Conservation (phyloP, 2,113 vertebrate species). For the Microtus oregoni region DNA sequence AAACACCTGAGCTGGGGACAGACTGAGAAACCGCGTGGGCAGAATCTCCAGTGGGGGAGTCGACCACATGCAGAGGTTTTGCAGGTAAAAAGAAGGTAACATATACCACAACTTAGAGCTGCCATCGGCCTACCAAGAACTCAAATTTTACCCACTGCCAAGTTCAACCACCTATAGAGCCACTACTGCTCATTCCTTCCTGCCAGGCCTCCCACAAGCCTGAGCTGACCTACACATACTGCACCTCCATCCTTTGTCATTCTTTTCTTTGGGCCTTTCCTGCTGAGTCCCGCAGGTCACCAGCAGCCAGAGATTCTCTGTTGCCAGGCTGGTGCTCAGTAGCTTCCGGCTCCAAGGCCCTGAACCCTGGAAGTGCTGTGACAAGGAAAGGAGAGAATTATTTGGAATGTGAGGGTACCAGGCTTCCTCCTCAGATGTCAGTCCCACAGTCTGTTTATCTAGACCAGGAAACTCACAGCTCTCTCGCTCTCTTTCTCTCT, state of each 20-base stretch:
- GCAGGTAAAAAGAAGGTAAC: rapidly evolving
- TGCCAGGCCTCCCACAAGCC: background rate
- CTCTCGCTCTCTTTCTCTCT: too few relatives aligned
- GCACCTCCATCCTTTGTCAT: rapidly evolving
- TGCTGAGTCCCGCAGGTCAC: background rate
- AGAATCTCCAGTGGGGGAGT: background rate
- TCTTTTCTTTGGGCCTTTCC: background rate
- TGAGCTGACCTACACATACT: rapidly evolving
- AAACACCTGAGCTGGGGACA: background rate
- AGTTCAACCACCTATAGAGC: background rate
- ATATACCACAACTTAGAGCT: background rate
- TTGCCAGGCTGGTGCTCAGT: too few relatives aligned
- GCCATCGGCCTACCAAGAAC: background rate
- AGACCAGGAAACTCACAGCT: background rate
- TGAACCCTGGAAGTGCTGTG: rapidly evolving
- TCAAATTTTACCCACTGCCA: background rate
- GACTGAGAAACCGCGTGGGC: background rate
- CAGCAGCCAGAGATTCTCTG: too few relatives aligned
- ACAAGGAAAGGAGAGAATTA: background rate
- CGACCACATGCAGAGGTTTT: background rate
- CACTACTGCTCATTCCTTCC: rapidly evolving
- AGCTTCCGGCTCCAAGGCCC: rapidly evolving
- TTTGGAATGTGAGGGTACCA: background rate
- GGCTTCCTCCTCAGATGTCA: background rate
- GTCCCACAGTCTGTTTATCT: background rate